Base-by-base conservation (phyloP, 2,113 vertebrate genomes). In the Halichoerus grypus region DNA sequence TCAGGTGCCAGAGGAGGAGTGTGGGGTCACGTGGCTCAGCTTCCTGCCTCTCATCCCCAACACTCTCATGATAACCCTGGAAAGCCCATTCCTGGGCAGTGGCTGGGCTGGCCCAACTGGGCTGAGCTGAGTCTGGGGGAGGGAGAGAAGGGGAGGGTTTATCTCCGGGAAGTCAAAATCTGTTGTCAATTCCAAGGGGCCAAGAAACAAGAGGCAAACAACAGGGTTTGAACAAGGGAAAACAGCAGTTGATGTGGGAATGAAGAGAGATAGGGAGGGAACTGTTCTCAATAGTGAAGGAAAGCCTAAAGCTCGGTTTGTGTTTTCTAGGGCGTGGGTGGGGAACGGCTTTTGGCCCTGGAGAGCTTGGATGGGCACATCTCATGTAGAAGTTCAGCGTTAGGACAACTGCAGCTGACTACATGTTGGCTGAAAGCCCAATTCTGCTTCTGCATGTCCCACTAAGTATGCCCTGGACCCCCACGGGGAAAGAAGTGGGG, bases 191-290 rank as follows among this genome's bases (percentile, higher is more conserved):
- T 51, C 80, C 31, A 76, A 95, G 24, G 46, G 26, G 4, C 67
- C n/a, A 49, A 77, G n/a, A 77, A 80, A 91, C 4, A 85, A 94
- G 36, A 92, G 61, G 18, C 24, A 88, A 85, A n/a, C 14, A 93
- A 28, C 4, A 53, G 49, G 7, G 11, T n/a, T 31, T 49, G 57
- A 72, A 42, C 42, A 59, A 91, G 5, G 55, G 8, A 9, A 65
- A 55, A 65, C 5, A 59, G 77, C 7, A n/a, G 4, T n/a, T 28
- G 63, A 42, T 36, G 1, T 46, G 42, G 14, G 12, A 36, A 39
- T 87, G 67, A 82, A 76, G 26, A 42, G 61, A 91, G 67, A 77
- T 24, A 10, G 33, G 19, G 55, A 82, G 53, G 76, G 15, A 95
- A 85, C 12, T 86, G 36, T 12, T 10, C 33, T 59, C 16, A 49